Percentiles rank a stretch among this genome's conserved stretches.
Evolutionary conservation across 35 echinoderm and acorn worm genomes (phyloP).

Genomic region (Apostichopus japonicus): DNA sequence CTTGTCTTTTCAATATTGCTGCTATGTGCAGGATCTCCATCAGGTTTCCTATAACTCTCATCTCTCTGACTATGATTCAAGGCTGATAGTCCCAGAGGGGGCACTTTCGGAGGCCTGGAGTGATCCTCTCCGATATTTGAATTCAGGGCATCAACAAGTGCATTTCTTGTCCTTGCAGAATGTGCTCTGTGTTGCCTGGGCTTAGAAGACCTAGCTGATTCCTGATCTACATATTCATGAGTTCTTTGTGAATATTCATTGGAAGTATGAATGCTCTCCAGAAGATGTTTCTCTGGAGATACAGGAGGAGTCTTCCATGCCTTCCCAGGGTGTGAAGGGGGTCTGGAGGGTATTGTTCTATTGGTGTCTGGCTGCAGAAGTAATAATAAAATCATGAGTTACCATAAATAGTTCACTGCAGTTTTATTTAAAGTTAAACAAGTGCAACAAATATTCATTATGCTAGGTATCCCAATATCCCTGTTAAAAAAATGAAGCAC

Average conservation of each 20-base stretch:
- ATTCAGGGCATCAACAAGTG: slow-evolving; percentile 65
- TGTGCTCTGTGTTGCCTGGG: slow-evolving; percentile 48
- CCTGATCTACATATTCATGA: slow-evolving; percentile 53
- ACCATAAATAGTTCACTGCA: too few relatives aligned
- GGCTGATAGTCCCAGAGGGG: slow-evolving; percentile 53
- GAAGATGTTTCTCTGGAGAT: slow-evolving; percentile 67
- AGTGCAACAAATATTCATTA: too few relatives aligned
- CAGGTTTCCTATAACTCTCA: background rate
- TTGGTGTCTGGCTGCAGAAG: background rate
- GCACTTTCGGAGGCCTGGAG: slow-evolving; percentile 50
- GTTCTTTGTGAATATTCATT: slow-evolving; percentile 54
- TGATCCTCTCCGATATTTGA: background rate
- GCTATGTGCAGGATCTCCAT: background rate
- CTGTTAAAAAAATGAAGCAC: too few relatives aligned
- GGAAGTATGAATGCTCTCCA: background rate
- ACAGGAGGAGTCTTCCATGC: slow-evolving; percentile 97
- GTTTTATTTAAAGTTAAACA: too few relatives aligned
- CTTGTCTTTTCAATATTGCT: background rate
- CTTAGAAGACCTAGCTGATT: slow-evolving; percentile 25
- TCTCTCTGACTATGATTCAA: background rate
- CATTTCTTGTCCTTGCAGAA: slow-evolving; percentile 78
- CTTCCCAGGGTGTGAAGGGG: slow-evolving; percentile 83
- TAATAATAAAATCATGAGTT: background rate
- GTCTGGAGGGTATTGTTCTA: slow-evolving; percentile 39
- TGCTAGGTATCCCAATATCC: too few relatives aligned